A percentile compares a stretch with the other conserved stretches of the same genome.
Evolutionary conservation across 2,888 invertebrate genomes (phyloP).

Genomic region (Hyposoter dolosus): DNA sequence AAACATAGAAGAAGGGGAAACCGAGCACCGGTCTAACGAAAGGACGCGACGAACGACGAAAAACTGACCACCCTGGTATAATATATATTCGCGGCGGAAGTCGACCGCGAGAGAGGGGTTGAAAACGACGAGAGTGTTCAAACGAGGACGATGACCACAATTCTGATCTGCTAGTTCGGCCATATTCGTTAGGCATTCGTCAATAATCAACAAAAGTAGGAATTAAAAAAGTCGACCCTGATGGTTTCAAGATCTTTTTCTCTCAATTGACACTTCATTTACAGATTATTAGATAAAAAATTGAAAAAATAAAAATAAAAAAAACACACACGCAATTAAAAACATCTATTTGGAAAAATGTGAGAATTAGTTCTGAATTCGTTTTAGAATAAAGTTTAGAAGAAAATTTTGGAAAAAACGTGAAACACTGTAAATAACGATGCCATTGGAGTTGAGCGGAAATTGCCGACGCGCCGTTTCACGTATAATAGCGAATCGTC

Average conservation of each 20-base stretch:
- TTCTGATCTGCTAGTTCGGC: conserved; percentile 47
- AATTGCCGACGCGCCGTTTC: not conserved
- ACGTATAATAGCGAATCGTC: not conserved
- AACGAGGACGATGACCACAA: conserved; percentile 62
- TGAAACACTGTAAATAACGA: too few species aligned
- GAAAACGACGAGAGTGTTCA: conserved; percentile 69
- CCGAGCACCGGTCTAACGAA: conserved; percentile 77
- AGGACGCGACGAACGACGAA: conserved; percentile 75
- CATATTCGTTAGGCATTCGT: conserved; percentile 73
- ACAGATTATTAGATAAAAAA: too few species aligned
- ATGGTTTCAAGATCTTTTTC: conserved; percentile 16
- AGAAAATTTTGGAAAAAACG: not conserved
- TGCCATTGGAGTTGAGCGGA: not conserved
- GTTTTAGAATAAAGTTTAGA: not conserved
- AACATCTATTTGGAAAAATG: not conserved
- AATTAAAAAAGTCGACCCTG: conserved; percentile 33
- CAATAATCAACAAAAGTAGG: conserved; percentile 79
- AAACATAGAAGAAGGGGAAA: conserved; percentile 44
- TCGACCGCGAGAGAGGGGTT: conserved; percentile 77
- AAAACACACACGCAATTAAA: not conserved
- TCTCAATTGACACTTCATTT: not conserved
- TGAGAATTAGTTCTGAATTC: not conserved
- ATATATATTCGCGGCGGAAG: conserved; percentile 83
- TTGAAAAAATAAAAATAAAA: too few species aligned
- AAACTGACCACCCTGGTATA: conserved; percentile 77